phyloP scores from a whole-genome alignment of 1,140 invertebrate genomes.

The Melitaea cinxia region DNA sequence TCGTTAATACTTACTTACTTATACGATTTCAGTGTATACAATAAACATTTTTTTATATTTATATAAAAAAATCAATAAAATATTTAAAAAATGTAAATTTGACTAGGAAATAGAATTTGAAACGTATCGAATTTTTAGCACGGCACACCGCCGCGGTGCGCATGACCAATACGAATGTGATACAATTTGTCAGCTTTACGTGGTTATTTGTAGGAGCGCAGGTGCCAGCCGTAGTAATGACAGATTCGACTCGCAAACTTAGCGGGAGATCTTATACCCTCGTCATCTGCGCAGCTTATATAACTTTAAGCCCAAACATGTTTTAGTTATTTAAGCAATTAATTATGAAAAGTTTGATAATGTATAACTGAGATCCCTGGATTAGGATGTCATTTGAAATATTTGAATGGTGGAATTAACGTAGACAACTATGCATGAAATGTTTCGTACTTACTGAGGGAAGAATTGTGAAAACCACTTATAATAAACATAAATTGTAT shows the following conservation, averaged over 20 bases:
- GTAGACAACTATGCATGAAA: too few relatives aligned
- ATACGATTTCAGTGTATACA: too few relatives aligned
- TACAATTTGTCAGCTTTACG: slow-evolving; percentile 64
- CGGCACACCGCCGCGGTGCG: slow-evolving; percentile 13
- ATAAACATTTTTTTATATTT: too few relatives aligned
- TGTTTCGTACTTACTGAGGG: too few relatives aligned
- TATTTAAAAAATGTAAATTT: slow-evolving; percentile 1
- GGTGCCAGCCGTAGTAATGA: slow-evolving; percentile 50
- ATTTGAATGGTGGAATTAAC: neutral
- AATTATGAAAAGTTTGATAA: slow-evolving; percentile 11
- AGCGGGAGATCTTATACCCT: slow-evolving; percentile 8
- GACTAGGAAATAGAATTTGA: neutral
- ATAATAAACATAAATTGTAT: too few relatives aligned
- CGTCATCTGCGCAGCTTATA: slow-evolving; percentile 14
- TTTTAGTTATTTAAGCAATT: slow-evolving; percentile 15
- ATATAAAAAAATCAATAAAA: too few relatives aligned
- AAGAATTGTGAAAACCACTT: too few relatives aligned
- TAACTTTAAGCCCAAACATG: neutral
- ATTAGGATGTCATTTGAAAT: neutral
- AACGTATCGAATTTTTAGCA: slow-evolving; percentile 9
- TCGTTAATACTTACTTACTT: too few relatives aligned
- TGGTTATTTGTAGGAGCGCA: slow-evolving; percentile 41
- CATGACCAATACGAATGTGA: slow-evolving; percentile 61
- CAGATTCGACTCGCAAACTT: slow-evolving; percentile 56
- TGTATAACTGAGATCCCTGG: neutral